Base-by-base conservation (phyloP, 2,113 vertebrate genomes). In the Cynoglossus semilaevis region DNA sequence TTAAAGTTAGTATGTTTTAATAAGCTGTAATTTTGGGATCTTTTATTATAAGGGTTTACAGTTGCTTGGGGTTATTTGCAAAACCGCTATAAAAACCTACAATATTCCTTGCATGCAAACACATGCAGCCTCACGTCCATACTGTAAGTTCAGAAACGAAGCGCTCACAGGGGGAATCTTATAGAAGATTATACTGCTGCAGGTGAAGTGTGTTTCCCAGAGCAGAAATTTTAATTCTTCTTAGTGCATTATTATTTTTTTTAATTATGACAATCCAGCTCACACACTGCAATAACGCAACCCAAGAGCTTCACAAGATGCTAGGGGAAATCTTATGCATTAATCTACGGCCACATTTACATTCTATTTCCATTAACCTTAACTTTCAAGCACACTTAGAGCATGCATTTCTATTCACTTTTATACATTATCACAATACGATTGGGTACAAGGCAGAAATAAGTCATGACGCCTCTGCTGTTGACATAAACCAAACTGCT, bases 191-290 rank as follows among this genome's bases (percentile, higher is more conserved):
- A 43, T 55, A 16, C 53, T 46, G 48, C 53, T 62, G 34, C 50
- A 35, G 37, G 36, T 66, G 16, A 70, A 70, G 66, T 45, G 18
- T 40, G 37, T 63, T 62, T 70, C 72, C 63, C 54, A 8, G 17
- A 70, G 53, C 69, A 10, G 38, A 59, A 44, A 54, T 68, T 18
- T 22, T 11, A 64, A 22, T 40, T 55, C 66, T 36, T 46, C 38
- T 40, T 57, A 57, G 43, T 48, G 67, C 18, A 5, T 47, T 43
- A 41, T 29, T 29, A 15, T 54, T 72, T 57, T 73, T 17, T 71
- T 59, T 68, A 73, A 77, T 80, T 70, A 58, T 67, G 37, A 45
- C 52, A 22, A 35, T 34, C 56, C 63, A 44, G 64, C 51, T 60
- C 15, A 63, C 68, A 63, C 52, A 19, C 19, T 60, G 57, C 60